Conservation (phyloP, 2,888 invertebrate genomes). For the Caenorhabditis parvicauda region DNA sequence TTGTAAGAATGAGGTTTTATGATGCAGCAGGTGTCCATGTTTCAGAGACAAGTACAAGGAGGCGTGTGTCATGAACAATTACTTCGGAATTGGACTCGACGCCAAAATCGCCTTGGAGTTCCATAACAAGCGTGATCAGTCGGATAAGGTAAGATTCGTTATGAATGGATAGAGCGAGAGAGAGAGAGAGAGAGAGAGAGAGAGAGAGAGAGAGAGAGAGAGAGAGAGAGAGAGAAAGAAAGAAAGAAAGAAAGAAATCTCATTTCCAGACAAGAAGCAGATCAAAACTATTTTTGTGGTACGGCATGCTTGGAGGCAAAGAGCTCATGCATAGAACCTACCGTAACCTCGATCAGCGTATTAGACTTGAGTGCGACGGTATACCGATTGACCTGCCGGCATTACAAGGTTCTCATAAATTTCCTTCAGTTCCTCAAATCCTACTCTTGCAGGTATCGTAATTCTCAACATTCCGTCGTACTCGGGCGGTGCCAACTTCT, state of each 20-base stretch:
- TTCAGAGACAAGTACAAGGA: constrained; percentile 80
- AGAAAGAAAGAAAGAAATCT: not conserved
- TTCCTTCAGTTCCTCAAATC: too few species aligned
- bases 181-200: too few species aligned
- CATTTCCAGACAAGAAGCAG: constrained; percentile 67
- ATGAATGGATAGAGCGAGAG: too few species aligned
- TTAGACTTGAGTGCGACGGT: constrained; percentile 86
- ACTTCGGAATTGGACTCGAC: constrained; percentile 96
- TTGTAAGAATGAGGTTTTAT: constrained; percentile 8
- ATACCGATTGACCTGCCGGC: constrained; percentile 90
- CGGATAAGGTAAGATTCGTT: constrained; percentile 79
- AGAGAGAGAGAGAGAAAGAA: too few species aligned
- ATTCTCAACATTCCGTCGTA: constrained; percentile 94
- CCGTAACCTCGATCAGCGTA: constrained; percentile 90
- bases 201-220: too few species aligned
- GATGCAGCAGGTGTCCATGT: not conserved
- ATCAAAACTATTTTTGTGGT: constrained; percentile 94
- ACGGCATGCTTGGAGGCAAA: constrained; percentile 69
- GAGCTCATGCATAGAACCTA: constrained; percentile 78
- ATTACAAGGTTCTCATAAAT: constrained; percentile 72
- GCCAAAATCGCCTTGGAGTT: constrained; percentile 95
- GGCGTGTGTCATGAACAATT: constrained; percentile 96
- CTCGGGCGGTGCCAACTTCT: constrained; percentile 97
- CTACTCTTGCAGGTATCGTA: constrained; percentile 88
- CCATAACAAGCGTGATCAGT: constrained; percentile 92